phyloP scores from a whole-genome alignment of 2,797 vertebrate species.

The Enteromius unitaeniatus region DNA sequence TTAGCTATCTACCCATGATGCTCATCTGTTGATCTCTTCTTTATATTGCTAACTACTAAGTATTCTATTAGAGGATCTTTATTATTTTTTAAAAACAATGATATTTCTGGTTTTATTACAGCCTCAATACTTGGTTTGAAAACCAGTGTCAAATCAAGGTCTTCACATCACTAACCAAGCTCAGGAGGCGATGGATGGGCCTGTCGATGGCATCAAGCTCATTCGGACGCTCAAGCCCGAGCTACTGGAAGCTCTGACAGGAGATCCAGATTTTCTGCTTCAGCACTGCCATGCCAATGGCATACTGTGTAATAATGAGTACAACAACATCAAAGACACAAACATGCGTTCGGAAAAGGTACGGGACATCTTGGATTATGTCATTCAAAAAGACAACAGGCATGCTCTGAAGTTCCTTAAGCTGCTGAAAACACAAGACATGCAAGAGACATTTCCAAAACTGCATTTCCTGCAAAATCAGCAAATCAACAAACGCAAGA shows the following conservation, averaged over 20 bases:
- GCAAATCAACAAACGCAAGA: not conserved
- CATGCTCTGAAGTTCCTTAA: conserved; percentile 64
- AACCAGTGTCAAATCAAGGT: not conserved
- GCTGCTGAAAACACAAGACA: conserved; percentile 62
- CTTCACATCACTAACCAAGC: not conserved
- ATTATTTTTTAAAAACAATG: not conserved
- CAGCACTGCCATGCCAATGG: conserved; percentile 73
- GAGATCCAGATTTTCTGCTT: conserved; percentile 75
- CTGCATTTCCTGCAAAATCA: conserved; percentile 69
- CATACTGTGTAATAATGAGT: conserved; percentile 68
- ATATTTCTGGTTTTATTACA: conserved; percentile 4
- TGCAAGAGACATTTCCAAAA: conserved; percentile 74
- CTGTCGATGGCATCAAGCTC: conserved; percentile 59
- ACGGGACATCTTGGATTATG: conserved; percentile 75
- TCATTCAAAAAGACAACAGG: conserved; percentile 68
- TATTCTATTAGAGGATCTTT: not conserved
- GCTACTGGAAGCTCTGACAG: conserved; percentile 72
- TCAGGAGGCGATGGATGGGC: conserved; percentile 64
- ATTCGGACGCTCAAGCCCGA: conserved; percentile 66
- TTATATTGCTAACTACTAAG: not conserved
- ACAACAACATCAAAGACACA: conserved; percentile 70
- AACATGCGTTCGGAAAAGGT: conserved; percentile 66
- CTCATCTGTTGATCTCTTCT: not conserved
- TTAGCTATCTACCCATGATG: not conserved
- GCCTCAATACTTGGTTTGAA: not conserved